These are phyloP conservation scores for Chloropsis hardwickii DNA, from an alignment of 2,113 vertebrate species.

Conservation along the genomic window DNA sequence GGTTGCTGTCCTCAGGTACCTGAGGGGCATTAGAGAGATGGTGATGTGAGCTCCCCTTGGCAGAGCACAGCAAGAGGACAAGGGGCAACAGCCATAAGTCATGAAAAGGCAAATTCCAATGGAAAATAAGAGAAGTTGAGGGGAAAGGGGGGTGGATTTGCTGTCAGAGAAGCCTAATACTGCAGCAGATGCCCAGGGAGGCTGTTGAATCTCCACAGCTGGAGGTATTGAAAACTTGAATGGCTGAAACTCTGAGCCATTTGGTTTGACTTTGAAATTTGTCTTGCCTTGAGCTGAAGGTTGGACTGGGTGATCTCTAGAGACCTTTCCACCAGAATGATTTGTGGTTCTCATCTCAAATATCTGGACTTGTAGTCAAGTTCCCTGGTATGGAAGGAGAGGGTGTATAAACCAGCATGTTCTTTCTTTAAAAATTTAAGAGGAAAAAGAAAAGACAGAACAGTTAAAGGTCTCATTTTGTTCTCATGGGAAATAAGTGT, in stretches of 20 bases:
- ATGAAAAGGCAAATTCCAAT: background rate
- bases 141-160: rapidly evolving
- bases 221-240: background rate
- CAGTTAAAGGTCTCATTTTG: background rate
- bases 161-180: background rate
- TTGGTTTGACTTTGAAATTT: background rate
- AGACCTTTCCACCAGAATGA: background rate
- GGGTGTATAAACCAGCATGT: background rate
- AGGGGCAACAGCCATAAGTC: background rate
- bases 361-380: background rate
- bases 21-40: background rate
- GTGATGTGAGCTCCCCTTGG: background rate
- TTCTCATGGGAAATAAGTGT: background rate
- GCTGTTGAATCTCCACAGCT: background rate
- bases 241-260: background rate
- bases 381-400: background rate
- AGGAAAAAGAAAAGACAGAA: background rate
- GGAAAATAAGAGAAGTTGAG: background rate
- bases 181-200: background rate
- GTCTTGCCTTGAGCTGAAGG: background rate
- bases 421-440: background rate
- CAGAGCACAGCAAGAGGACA: background rate
- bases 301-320: background rate
- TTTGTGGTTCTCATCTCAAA: background rate
- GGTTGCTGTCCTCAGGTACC: background rate